These are phyloP conservation scores for Crypturellus tataupa DNA, from an alignment of 2,797 vertebrate species.

Conservation along the genomic window DNA sequence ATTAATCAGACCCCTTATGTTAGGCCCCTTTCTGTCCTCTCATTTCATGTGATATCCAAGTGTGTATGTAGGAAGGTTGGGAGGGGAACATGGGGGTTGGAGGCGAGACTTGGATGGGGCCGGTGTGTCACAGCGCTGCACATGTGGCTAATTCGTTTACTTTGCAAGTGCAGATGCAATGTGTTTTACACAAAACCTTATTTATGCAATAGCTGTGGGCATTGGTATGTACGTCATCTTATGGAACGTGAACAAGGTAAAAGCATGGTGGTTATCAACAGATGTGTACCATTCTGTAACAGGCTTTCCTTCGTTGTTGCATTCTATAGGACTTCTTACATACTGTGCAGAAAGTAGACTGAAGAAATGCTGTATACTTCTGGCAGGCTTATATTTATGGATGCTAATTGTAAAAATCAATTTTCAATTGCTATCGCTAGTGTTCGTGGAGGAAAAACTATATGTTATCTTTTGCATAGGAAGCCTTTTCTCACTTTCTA, in stretches of 20 bases:
- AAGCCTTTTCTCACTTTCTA: background rate
- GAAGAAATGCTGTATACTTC: background rate
- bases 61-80: background rate
- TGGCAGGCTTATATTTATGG: background rate
- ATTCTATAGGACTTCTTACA: background rate
- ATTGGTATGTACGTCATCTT: background rate
- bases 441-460: background rate
- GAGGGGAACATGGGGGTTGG: background rate
- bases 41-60: background rate
- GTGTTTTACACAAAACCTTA: background rate
- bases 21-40: background rate
- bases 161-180: background rate
- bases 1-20: background rate
- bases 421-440: background rate
- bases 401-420: background rate
- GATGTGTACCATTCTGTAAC: accelerated
- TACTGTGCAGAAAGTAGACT: background rate
- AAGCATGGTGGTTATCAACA: background rate
- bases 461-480: too few relatives aligned
- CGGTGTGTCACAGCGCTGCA: background rate
- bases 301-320: background rate
- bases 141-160: background rate
- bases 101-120: background rate
- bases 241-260: background rate
- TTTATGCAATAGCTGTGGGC: background rate